These are phyloP conservation scores for Cyclargus thomasi DNA, from an alignment of 1,140 invertebrate species.

Conservation along the genomic window DNA sequence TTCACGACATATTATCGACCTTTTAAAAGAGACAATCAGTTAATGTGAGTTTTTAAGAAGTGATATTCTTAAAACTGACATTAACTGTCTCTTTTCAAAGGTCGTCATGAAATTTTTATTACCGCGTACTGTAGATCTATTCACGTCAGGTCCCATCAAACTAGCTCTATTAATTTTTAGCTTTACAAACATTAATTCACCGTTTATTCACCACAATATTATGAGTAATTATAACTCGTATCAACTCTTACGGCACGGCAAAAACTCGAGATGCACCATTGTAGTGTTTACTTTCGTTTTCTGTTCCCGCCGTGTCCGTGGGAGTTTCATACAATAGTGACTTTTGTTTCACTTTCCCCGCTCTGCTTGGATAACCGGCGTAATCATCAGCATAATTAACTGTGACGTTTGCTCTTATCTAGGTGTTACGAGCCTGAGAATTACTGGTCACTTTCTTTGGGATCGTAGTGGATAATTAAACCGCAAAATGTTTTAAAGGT, in stretches of 20 bases:
- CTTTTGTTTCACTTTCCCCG: conserved; percentile 20
- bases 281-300: neutral
- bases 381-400: conserved; percentile 20
- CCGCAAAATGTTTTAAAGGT: no score
- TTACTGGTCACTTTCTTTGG: neutral
- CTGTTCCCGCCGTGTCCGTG: neutral
- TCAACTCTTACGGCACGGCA: neutral
- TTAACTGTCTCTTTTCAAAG: no score
- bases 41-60: no score
- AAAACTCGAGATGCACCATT: neutral
- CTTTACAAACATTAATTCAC: no score
- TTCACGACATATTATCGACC: no score
- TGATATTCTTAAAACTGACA: no score
- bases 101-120: no score
- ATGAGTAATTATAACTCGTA: neutral
- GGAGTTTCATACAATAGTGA: neutral
- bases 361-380: conserved; percentile 19
- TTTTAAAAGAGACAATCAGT: no score
- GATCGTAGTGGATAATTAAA: neutral
- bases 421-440: neutral
- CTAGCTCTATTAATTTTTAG: no score
- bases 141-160: no score
- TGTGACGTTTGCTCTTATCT: neutral
- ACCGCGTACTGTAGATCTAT: no score
- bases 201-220: no score